Evolutionary conservation across 1,140 invertebrate species (phyloP), one percentile per base, ranked within the genome.

Genomic region (Drosophila leontia): DNA sequence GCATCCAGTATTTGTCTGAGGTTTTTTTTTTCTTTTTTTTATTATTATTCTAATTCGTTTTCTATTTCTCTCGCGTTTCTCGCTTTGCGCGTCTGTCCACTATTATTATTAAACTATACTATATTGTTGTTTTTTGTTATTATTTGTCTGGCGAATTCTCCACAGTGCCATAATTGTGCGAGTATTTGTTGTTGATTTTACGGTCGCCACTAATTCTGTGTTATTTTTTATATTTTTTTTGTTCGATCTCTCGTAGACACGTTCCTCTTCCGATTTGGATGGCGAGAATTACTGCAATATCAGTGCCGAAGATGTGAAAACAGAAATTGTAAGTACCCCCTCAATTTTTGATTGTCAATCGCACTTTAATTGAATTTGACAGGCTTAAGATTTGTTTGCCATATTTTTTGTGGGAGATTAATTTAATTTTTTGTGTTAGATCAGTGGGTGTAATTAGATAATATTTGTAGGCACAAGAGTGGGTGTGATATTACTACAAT

Each of bases 271-370:
- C 74, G 88, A 91, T 59, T 77, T 88, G 79, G 90, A 91, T 39
- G 82, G 86, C 63, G 91, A 90, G 76, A 92, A 83, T 77, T 92
- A 92, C 64, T 92, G 88, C 78, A 92, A 91, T 63, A 92, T 92
- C 62, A 92, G 91, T 51, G 91, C 91, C 67, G 91, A 92, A 61
- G 91, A 92, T 87, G 91, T 92, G 70, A 92, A 92, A 82, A 92
- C 91, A 26, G 91, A 92, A 92, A 92, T 92, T 82, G 91, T 92
- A 88, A 92, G 91, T 92, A 80, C 44, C 29, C 44, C 17, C 17
- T 12, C 12, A 37, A 26, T 23, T 37, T 26, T 37, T 60, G 44
- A 68, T 65, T 65, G 60, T 71, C 75, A 67, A 82, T 82, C 55
- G 56, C 45, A 75, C 56, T 78, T 70, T 75, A 75, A 82, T 82